Conservation (phyloP, 2,113 vertebrate genomes). For the Oncorhynchus clarkii region DNA sequence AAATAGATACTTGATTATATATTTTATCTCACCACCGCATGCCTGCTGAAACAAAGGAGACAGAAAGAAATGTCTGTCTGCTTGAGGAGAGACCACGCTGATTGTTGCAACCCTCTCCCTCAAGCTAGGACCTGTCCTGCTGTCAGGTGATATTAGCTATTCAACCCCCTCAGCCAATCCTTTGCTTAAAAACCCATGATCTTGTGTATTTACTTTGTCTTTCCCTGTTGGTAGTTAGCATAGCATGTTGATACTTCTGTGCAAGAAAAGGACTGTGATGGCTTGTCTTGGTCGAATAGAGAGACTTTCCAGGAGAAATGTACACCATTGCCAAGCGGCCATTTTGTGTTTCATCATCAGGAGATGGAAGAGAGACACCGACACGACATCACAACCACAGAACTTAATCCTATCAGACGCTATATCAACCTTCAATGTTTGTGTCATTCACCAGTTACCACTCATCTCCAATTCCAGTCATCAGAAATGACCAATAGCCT, state of each 20-base stretch:
- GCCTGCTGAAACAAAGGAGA: conserved; percentile 68
- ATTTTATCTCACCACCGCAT: conserved; percentile 71
- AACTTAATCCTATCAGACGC: too few relatives aligned
- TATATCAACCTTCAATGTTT: conserved; percentile 27
- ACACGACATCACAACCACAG: neutral
- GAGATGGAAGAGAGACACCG: neutral
- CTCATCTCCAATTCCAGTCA: conserved; percentile 21
- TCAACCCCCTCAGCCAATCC: neutral
- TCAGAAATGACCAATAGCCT: conserved; percentile 50
- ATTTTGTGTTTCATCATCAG: conserved; percentile 21
- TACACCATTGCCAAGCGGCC: neutral
- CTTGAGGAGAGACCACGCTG: conserved; percentile 33
- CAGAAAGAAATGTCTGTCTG: conserved; percentile 36
- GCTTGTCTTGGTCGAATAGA: conserved; percentile 8
- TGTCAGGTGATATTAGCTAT: conserved; percentile 26
- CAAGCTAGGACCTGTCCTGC: conserved; percentile 24
- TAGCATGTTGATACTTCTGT: conserved; percentile 52
- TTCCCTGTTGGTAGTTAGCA: conserved; percentile 17
- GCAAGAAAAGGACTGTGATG: conserved; percentile 8
- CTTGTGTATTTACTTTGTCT: conserved; percentile 49
- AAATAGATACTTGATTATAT: conserved; percentile 65
- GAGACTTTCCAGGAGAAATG: conserved; percentile 10
- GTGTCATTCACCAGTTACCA: conserved; percentile 27
- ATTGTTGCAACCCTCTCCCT: conserved; percentile 29
- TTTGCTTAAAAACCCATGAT: neutral